phyloP scores from a whole-genome alignment of 2,113 vertebrate species.

The Sphyrna mokarran region DNA sequence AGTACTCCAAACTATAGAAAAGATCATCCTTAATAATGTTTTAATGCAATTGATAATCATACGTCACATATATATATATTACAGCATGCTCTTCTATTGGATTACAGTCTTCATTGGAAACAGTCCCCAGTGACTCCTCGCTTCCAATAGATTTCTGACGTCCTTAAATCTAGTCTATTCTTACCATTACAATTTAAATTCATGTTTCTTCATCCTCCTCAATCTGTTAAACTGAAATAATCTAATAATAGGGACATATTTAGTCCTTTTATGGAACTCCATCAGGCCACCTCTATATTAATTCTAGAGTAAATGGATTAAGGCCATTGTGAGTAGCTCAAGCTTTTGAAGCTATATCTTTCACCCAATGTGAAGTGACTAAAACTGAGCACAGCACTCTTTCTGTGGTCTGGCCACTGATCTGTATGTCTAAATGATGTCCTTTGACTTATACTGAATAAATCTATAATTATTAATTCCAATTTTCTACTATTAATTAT shows the following conservation, averaged over 20 bases:
- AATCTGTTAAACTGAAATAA: not conserved
- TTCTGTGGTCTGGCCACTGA: not conserved
- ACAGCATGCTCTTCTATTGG: too few relatives aligned
- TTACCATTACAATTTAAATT: not conserved
- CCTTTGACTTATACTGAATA: not conserved
- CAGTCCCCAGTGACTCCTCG: too few relatives aligned
- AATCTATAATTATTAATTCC: not conserved
- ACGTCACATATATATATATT: too few relatives aligned
- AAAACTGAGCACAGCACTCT: not conserved
- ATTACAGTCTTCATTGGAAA: too few relatives aligned
- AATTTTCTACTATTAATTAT: too few relatives aligned
- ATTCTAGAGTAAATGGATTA: not conserved
- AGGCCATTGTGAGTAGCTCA: not conserved
- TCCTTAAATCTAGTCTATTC: too few relatives aligned
- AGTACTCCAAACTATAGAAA: too few relatives aligned
- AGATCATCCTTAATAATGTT: too few relatives aligned
- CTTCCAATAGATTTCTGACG: too few relatives aligned
- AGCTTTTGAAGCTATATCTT: not conserved
- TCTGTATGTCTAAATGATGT: too few relatives aligned
- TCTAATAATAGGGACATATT: not conserved
- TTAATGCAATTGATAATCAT: too few relatives aligned
- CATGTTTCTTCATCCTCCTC: not conserved
- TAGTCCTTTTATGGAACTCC: not conserved
- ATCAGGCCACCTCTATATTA: not conserved
- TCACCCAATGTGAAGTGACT: not conserved